Conservation (phyloP, 2,888 invertebrate species). For the Vanessa cardui region DNA sequence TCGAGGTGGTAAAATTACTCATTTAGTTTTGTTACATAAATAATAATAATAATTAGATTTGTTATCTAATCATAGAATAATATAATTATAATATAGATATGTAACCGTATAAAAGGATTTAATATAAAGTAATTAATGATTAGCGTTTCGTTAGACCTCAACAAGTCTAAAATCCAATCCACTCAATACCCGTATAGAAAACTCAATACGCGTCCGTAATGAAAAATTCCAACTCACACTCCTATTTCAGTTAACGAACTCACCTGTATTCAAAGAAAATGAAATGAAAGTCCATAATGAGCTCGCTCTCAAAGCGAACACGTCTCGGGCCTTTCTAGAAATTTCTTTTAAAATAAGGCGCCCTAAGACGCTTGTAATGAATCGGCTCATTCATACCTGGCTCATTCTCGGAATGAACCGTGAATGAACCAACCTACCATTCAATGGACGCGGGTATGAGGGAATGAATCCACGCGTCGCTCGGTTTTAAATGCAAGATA, state of each 20-base stretch:
- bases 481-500: constrained; percentile 28
- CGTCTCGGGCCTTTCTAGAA: constrained; percentile 60
- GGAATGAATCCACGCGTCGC: constrained; percentile 37
- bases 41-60: no score
- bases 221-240: constrained; percentile 70
- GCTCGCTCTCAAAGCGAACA: constrained; percentile 64
- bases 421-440: constrained; percentile 27
- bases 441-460: constrained; percentile 26
- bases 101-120: not conserved
- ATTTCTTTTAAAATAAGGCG: constrained; percentile 58
- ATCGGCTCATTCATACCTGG: constrained; percentile 20
- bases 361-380: constrained; percentile 52
- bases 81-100: not conserved
- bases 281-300: constrained; percentile 63
- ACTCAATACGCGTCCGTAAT: constrained; percentile 65
- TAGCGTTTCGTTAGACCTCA: constrained; percentile 29
- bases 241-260: constrained; percentile 59
- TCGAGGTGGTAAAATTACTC: no score
- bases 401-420: constrained; percentile 16
- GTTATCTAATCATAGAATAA: no score
- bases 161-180: constrained; percentile 46
- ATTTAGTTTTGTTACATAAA: not conserved
- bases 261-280: constrained; percentile 61
- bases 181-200: constrained; percentile 45
- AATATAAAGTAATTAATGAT: constrained; percentile 27